Percentiles rank a stretch among this genome's conserved stretches.
Conservation (phyloP, 2,113 vertebrate genomes). For the Ageneiosus marmoratus region DNA sequence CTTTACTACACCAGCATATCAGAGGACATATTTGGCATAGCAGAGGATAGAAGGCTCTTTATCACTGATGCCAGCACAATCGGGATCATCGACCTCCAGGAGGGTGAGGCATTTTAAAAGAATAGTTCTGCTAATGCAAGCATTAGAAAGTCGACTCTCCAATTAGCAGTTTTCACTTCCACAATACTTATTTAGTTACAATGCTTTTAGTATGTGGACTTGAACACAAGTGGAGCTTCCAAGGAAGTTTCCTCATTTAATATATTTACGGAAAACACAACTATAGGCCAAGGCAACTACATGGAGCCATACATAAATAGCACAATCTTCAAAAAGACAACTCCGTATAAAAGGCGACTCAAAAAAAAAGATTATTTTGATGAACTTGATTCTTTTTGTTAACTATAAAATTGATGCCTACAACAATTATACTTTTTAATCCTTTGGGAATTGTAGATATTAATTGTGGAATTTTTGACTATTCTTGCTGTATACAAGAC, state of each 20-base stretch:
- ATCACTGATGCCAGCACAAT: constrained; percentile 80
- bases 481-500: too few species aligned
- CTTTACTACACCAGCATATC: constrained; percentile 79
- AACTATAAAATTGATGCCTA: too few species aligned
- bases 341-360: not conserved
- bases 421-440: not conserved
- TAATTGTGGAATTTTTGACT: too few species aligned
- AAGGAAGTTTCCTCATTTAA: not conserved
- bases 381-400: too few species aligned
- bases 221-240: not conserved
- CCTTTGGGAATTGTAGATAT: not conserved
- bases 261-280: not conserved
- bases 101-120: constrained; percentile 70
- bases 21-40: constrained; percentile 77
- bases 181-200: not conserved
- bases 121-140: not conserved
- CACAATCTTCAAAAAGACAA: not conserved
- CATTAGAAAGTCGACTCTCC: not conserved
- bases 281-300: not conserved
- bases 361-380: not conserved
- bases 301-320: not conserved
- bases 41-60: constrained; percentile 78
- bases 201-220: not conserved
- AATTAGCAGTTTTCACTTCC: not conserved
- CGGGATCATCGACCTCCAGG: constrained; percentile 81